These are phyloP conservation scores for Xylocampa areola DNA, from an alignment of 2,888 invertebrate genomes.

Conservation along the genomic window DNA sequence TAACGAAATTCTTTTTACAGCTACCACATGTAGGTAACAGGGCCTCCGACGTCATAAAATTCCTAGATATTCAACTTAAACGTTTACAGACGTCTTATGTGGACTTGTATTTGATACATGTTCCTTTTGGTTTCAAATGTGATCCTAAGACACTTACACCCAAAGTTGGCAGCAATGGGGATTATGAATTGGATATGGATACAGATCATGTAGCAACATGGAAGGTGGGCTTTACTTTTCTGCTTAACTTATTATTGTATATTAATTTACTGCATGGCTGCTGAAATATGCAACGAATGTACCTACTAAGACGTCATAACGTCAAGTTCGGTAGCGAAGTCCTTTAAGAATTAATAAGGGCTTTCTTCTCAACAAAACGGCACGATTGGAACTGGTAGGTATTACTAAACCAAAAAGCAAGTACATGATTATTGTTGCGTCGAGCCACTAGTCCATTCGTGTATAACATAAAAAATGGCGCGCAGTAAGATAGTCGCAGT, in stretches of 20 bases:
- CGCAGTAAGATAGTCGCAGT: too few species aligned
- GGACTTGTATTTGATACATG: constrained; percentile 94
- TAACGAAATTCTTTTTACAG: constrained; percentile 84
- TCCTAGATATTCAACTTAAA: constrained; percentile 91
- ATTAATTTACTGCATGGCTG: background rate
- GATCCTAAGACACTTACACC: constrained; percentile 89
- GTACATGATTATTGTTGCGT: too few species aligned
- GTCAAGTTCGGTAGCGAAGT: too few species aligned
- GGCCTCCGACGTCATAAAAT: constrained; percentile 91
- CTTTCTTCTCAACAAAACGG: too few species aligned
- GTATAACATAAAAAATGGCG: too few species aligned
- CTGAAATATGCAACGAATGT: too few species aligned
- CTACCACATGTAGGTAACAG: constrained; percentile 92
- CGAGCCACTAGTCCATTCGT: too few species aligned
- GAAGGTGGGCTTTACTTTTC: constrained; percentile 86
- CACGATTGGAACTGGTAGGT: too few species aligned
- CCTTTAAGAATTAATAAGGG: too few species aligned
- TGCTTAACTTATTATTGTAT: background rate
- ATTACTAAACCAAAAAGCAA: too few species aligned
- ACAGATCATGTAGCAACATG: constrained; percentile 92
- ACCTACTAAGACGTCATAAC: too few species aligned
- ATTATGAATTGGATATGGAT: constrained; percentile 89
- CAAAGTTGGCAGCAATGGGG: constrained; percentile 89
- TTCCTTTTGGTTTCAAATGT: constrained; percentile 92
- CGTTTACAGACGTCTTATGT: constrained; percentile 92